phyloP scores from a whole-genome alignment of 2,888 invertebrate genomes.

The Dryocosmus kuriphilus region DNA sequence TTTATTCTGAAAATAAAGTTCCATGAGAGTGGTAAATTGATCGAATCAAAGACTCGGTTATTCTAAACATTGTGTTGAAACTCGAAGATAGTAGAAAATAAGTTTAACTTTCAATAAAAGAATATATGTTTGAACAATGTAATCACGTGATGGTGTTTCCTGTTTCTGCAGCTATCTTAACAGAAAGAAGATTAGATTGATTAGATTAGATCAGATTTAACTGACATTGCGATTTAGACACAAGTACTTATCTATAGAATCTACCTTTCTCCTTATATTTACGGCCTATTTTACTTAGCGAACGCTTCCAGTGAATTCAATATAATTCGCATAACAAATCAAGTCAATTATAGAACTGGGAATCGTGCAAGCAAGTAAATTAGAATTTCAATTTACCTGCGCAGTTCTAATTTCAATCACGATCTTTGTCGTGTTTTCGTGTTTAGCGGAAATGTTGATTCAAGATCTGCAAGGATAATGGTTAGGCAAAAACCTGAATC shows the following conservation, averaged over 20 bases:
- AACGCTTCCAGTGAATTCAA: constrained; percentile 18
- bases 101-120: background rate
- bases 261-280: constrained; percentile 36
- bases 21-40: background rate
- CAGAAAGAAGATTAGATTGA: too few species aligned
- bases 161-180: constrained; percentile 16
- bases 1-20: too few species aligned
- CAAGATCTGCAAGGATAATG: background rate
- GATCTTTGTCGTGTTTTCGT: background rate
- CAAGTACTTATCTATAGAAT: constrained; percentile 37
- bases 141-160: constrained; percentile 19
- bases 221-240: constrained; percentile 35
- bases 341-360: constrained; percentile 22
- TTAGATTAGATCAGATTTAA: too few species aligned
- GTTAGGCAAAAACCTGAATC: background rate
- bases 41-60: too few species aligned
- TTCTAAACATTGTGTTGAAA: too few species aligned
- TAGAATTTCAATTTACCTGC: background rate
- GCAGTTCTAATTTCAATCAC: constrained; percentile 2
- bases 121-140: background rate
- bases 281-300: constrained; percentile 27
- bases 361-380: constrained; percentile 9
- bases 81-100: background rate
- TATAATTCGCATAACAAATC: constrained; percentile 32
- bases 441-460: background rate